A percentile compares a stretch with the other conserved stretches of the same genome.
Evolutionary conservation across 2,888 invertebrate species (phyloP).

Genomic region (Diachrysia chrysitis): DNA sequence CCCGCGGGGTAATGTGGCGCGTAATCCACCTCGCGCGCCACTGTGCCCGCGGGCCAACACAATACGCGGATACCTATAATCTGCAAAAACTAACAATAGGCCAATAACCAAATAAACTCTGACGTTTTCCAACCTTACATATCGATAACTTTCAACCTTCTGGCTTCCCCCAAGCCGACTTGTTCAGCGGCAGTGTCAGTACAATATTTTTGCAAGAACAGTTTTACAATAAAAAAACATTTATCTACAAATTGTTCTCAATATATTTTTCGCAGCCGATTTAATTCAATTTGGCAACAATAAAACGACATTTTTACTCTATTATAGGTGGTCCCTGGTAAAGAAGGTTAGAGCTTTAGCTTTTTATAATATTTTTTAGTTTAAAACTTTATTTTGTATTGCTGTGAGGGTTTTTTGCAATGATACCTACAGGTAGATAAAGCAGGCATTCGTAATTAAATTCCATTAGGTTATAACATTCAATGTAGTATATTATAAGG

Average conservation of each 20-base stretch:
- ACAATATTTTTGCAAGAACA: conserved; percentile 28
- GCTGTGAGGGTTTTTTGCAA: conserved; percentile 8
- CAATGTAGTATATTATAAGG: no score
- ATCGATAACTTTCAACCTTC: conserved; percentile 48
- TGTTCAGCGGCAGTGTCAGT: conserved; percentile 9
- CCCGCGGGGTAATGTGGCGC: conserved; percentile 82
- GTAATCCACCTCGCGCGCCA: conserved; percentile 86
- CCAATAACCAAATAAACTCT: conserved; percentile 45
- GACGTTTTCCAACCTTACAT: conserved; percentile 31
- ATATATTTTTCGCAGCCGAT: conserved; percentile 73
- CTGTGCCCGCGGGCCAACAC: conserved; percentile 65
- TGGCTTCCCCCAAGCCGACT: conserved; percentile 22
- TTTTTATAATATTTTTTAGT: conserved; percentile 23
- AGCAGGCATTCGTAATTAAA: background rate
- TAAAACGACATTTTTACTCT: conserved; percentile 72
- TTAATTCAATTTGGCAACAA: conserved; percentile 86
- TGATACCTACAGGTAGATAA: background rate
- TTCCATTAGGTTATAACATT: background rate
- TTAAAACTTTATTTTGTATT: background rate
- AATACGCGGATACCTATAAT: conserved; percentile 78
- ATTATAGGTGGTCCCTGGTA: conserved; percentile 72
- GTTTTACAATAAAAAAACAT: conserved; percentile 55
- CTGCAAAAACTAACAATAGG: conserved; percentile 83
- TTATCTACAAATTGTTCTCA: conserved; percentile 69
- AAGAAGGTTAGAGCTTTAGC: conserved; percentile 38